Conservation (phyloP, 2,888 invertebrate genomes). For the Ptilodon capucinus region DNA sequence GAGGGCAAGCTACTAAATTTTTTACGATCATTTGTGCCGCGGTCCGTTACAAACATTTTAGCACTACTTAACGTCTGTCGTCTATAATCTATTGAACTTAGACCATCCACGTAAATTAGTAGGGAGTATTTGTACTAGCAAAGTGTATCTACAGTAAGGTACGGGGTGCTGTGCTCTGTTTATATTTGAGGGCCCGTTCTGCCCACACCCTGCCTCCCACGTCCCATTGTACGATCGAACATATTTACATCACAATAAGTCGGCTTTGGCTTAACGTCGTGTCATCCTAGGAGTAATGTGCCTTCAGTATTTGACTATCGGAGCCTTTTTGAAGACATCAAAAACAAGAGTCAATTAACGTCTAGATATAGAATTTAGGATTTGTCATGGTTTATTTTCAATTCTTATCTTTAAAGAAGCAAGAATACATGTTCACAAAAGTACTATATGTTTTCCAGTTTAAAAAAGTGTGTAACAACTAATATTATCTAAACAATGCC, state of each 20-base stretch:
- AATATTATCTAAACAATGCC: too few relatives aligned
- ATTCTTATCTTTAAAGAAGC: too few relatives aligned
- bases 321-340: conserved; percentile 16
- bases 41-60: conserved; percentile 8
- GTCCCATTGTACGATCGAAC: conserved; percentile 71
- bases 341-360: conserved; percentile 1
- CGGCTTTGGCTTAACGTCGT: conserved; percentile 63
- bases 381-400: too few relatives aligned
- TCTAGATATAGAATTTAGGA: not conserved
- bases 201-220: conserved; percentile 68
- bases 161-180: conserved; percentile 55
- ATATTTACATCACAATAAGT: conserved; percentile 78
- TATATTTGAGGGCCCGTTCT: conserved; percentile 58
- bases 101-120: conserved; percentile 9
- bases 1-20: not conserved
- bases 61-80: conserved; percentile 4
- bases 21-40: conserved; percentile 5
- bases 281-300: conserved; percentile 47
- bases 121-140: conserved; percentile 29
- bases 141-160: conserved; percentile 39
- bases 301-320: conserved; percentile 28
- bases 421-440: too few relatives aligned
- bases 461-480: too few relatives aligned
- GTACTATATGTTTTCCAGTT: too few relatives aligned
- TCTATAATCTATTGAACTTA: conserved; percentile 9